These are phyloP conservation scores for Cinclus mexicanus DNA, from an alignment of 2,113 vertebrate genomes.

Conservation along the genomic window DNA sequence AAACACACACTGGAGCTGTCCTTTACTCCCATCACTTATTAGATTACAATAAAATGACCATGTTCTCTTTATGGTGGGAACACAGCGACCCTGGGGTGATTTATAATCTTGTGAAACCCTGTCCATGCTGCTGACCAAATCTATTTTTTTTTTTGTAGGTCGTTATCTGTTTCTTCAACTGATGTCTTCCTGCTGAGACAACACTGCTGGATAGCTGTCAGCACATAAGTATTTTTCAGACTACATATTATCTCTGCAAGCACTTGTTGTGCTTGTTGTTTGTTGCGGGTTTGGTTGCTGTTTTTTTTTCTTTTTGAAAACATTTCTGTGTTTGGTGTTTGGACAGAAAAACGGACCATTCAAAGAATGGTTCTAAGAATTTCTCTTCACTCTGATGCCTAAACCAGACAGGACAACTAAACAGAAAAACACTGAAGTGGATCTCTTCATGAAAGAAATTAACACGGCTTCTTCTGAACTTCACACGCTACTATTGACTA, in stretches of 20 bases:
- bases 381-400: constrained; percentile 77
- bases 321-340: constrained; percentile 75
- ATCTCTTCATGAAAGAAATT: constrained; percentile 40
- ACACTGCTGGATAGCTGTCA: constrained; percentile 93
- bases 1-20: constrained; percentile 86
- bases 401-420: constrained; percentile 64
- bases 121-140: constrained; percentile 84
- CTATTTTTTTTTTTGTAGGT: constrained; percentile 67
- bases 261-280: constrained; percentile 64
- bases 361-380: constrained; percentile 70
- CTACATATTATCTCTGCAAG: constrained; percentile 76
- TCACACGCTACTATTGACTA: constrained; percentile 2
- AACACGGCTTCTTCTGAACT: constrained; percentile 51
- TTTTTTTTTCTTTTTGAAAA: constrained; percentile 64
- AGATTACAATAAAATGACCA: constrained; percentile 85
- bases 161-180: constrained; percentile 91
- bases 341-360: constrained; percentile 65
- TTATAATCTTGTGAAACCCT: constrained; percentile 94
- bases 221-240: constrained; percentile 84
- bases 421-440: constrained; percentile 66
- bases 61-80: constrained; percentile 88
- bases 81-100: constrained; percentile 87
- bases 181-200: constrained; percentile 97
- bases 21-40: constrained; percentile 89
- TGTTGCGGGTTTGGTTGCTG: neutral